A percentile compares a stretch with the other conserved stretches of the same genome.
These are phyloP conservation scores for Bufo gargarizans DNA, from an alignment of 2,113 vertebrate species.

Conservation along the genomic window DNA sequence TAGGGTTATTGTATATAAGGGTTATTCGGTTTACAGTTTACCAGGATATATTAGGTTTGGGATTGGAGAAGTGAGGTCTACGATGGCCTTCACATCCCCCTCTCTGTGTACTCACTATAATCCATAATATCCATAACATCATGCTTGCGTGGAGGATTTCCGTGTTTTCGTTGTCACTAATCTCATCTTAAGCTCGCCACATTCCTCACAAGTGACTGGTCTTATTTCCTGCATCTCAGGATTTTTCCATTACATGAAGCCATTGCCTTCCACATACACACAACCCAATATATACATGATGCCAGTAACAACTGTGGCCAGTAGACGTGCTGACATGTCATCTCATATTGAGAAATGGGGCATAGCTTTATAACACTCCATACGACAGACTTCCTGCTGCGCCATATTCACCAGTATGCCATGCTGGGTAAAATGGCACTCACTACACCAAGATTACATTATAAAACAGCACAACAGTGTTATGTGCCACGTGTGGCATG, in stretches of 20 bases:
- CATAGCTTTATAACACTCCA: too few species aligned
- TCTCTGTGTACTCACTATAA: neutral
- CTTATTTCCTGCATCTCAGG: neutral
- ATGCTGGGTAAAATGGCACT: too few species aligned
- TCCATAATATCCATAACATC: neutral
- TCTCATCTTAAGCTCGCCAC: neutral
- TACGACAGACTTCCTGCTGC: too few species aligned
- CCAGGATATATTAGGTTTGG: neutral
- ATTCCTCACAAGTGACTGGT: neutral
- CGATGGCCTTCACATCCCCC: neutral
- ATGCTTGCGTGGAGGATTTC: neutral
- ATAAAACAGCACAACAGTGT: too few species aligned
- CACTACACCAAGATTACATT: too few species aligned
- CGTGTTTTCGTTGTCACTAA: neutral
- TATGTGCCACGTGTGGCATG: too few species aligned
- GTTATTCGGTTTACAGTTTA: neutral
- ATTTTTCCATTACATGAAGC: neutral
- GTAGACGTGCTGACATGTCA: too few species aligned
- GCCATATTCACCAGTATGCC: too few species aligned
- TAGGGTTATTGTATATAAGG: neutral
- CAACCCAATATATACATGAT: too few species aligned
- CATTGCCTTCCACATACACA: neutral
- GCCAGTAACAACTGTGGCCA: too few species aligned
- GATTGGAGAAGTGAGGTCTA: neutral
- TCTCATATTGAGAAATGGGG: too few species aligned